Percentiles rank a stretch among this genome's conserved stretches.
Evolutionary conservation across 37 sponge, comb jelly and placozoan species (phyloP).

Genomic region (Bolinopsis microptera): DNA sequence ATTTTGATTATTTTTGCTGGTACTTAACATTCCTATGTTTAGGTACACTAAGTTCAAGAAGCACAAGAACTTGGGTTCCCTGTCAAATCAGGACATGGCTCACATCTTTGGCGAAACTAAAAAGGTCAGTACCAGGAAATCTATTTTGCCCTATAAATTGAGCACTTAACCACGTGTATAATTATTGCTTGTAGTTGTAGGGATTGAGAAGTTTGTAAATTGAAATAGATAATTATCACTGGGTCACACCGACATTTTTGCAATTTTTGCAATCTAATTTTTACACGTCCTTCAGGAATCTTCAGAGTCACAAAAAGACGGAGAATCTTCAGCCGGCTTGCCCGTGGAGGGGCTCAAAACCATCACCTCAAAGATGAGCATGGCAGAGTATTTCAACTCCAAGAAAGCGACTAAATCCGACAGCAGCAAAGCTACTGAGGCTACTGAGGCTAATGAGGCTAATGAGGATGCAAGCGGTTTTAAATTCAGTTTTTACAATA

Average conservation of each 20-base stretch:
- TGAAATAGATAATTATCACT: no score
- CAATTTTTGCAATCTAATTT: no score
- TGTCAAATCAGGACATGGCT: neutral
- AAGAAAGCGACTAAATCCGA: neutral
- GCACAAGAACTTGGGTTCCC: slow-evolving; percentile 26
- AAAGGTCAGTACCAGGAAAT: slow-evolving; percentile 4
- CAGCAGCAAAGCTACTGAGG: neutral
- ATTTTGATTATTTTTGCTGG: no score
- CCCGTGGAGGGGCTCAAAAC: neutral
- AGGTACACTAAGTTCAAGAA: slow-evolving; percentile 63
- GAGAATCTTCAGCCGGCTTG: neutral
- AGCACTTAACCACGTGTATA: no score
- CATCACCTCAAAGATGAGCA: slow-evolving; percentile 34
- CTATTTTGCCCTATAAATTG: no score
- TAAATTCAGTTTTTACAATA: neutral
- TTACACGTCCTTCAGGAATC: no score
- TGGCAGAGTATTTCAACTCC: slow-evolving; percentile 30
- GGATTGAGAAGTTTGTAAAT: no score
- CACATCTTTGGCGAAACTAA: slow-evolving; percentile 47
- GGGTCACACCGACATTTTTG: no score
- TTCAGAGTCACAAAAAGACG: no score
- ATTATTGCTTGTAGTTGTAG: no score
- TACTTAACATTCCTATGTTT: no score
- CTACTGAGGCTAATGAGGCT: no score
- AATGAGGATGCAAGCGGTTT: neutral